These are phyloP conservation scores for Cataglyphis cursor DNA, from an alignment of 2,888 invertebrate genomes.

Conservation along the genomic window DNA sequence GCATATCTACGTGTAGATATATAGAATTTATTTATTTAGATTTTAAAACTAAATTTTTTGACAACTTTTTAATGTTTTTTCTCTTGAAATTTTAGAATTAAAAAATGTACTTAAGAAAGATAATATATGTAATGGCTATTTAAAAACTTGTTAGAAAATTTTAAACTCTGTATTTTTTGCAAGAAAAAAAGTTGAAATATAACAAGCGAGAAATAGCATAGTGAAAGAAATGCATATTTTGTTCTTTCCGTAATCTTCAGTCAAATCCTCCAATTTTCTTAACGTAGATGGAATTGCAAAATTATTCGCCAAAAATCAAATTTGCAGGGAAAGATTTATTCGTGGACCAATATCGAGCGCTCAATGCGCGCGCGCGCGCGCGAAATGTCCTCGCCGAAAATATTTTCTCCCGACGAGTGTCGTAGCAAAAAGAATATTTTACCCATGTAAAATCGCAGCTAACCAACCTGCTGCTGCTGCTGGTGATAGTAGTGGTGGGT, in stretches of 20 bases:
- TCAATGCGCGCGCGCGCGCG: conserved; percentile 11
- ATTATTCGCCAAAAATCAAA: not conserved
- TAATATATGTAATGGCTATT: not conserved
- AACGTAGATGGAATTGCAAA: not conserved
- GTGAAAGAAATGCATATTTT: not conserved
- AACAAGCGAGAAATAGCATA: not conserved
- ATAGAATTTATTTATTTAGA: conserved; percentile 6
- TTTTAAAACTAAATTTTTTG: not conserved
- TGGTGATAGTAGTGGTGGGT: conserved; percentile 84
- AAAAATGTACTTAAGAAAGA: not conserved
- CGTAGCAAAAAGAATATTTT: conserved; percentile 36
- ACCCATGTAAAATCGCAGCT: not conserved
- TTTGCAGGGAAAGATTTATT: not conserved
- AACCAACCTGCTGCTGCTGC: conserved; percentile 84
- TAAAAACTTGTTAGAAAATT: not conserved
- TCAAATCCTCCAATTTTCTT: not conserved
- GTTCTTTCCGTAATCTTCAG: not conserved
- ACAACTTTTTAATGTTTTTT: not conserved
- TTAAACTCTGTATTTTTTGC: not conserved
- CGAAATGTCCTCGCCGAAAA: not conserved
- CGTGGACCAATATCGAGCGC: not conserved
- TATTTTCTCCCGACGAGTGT: not conserved
- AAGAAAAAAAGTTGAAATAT: not conserved
- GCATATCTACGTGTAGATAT: not conserved
- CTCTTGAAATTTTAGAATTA: not conserved